phyloP scores from a whole-genome alignment of 2,797 vertebrate genomes.

The Dicrostonyx torquatus region DNA sequence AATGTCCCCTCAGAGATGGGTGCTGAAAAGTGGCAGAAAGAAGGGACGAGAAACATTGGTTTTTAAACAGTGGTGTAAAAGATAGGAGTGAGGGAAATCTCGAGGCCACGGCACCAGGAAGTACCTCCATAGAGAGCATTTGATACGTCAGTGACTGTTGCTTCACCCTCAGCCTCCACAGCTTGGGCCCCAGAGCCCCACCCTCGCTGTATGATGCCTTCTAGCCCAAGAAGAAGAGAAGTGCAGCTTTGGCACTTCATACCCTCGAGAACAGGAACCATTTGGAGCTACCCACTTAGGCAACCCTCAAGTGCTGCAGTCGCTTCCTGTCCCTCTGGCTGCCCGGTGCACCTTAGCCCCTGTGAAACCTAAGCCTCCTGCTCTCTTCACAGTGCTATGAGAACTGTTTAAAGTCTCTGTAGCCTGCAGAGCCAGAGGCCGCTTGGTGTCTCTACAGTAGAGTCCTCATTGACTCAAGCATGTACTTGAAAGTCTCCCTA shows the following conservation, averaged over 20 bases:
- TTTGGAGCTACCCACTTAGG: no score
- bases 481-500: not conserved
- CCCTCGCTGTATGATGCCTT: rapidly evolving
- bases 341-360: not conserved
- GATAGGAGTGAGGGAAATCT: not conserved
- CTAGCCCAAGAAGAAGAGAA: not conserved
- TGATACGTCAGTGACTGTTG: not conserved
- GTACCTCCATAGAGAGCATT: not conserved
- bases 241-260: not conserved
- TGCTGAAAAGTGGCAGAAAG: not conserved
- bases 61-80: not conserved
- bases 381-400: not conserved
- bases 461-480: not conserved
- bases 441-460: not conserved
- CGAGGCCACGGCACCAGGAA: not conserved
- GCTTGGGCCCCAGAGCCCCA: rapidly evolving
- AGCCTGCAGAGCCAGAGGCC: not conserved
- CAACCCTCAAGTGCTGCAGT: not conserved
- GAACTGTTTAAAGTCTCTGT: not conserved
- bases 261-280: not conserved
- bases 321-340: not conserved
- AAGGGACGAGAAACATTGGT: not conserved
- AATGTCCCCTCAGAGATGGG: not conserved
- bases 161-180: not conserved
- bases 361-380: constrained; percentile 56